Base-by-base conservation (phyloP, 2,888 invertebrate species). In the Pterobdella sp. region DNA sequence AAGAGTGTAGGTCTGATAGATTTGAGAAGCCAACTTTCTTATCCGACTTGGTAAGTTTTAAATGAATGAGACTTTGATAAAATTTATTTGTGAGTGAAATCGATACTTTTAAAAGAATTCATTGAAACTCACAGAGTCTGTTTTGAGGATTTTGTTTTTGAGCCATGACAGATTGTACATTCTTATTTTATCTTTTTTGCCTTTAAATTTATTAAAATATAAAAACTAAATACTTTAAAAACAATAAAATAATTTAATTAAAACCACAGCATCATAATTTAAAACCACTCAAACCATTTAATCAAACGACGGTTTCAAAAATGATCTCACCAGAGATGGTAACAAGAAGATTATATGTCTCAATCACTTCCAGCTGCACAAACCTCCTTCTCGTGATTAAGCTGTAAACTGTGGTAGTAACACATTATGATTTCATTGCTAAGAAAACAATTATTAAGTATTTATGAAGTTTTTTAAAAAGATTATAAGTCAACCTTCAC, bases 91-190 rank as follows among this genome's bases (percentile, higher is more conserved):
- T n/a, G n/a, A n/a, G n/a, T n/a, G n/a, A n/a, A n/a, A n/a, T n/a
- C n/a, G n/a, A n/a, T n/a, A n/a, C n/a, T n/a, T n/a, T n/a, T n/a
- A n/a, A n/a, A n/a, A n/a, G n/a, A n/a, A n/a, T n/a, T n/a, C n/a
- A n/a, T n/a, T n/a, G n/a, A 14, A 37, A 77, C 80, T 79, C 76
- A 85, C 84, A 76, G 81, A 83, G 76, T 98, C 97, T 52, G 95
- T 95, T 77, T 96, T 89, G 77, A 99, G 87, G 82, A 99, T 98
- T 87, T 99, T 99, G 81, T 94, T 94, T 85, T 97, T 97, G 78
- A 99, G 88, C 97, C 97, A 99, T 80, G 96, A 96, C 78, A 99
- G 88, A 84, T 98, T 99, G 86, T 98, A 99, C 4, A 99, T 98
- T 71, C 98, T 89, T 75, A 99, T 96, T 79, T 97, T 90, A 86